A percentile compares a stretch with the other conserved stretches of the same genome.
phyloP scores from a whole-genome alignment of 2,797 vertebrate genomes.

The Squalus acanthias region DNA sequence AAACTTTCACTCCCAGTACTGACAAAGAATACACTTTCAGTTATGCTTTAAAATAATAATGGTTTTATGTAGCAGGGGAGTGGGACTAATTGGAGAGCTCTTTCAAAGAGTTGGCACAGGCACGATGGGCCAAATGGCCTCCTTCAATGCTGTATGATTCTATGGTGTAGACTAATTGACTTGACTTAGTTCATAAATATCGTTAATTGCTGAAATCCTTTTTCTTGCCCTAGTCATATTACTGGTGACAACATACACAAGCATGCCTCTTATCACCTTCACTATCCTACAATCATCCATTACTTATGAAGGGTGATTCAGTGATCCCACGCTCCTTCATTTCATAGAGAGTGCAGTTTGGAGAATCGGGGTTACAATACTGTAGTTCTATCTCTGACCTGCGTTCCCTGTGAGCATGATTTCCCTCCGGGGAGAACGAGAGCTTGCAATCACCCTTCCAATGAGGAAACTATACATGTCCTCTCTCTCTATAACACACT shows the following conservation, averaged over 20 bases:
- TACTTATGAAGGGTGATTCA: neutral
- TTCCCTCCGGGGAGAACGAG: too few relatives aligned
- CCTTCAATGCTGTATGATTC: neutral
- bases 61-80: neutral
- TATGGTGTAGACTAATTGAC: neutral
- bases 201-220: neutral
- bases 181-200: neutral
- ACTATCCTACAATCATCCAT: neutral
- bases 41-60: neutral
- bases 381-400: neutral
- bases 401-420: neutral
- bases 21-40: neutral
- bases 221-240: neutral
- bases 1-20: slow-evolving; percentile 18
- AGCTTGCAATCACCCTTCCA: too few relatives aligned
- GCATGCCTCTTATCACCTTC: neutral
- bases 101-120: neutral
- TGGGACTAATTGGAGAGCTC: neutral
- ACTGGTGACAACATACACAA: neutral
- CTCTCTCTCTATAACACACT: neutral
- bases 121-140: neutral
- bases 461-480: too few relatives aligned
- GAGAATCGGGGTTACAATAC: neutral
- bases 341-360: neutral
- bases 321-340: neutral